Evolutionary conservation across 2,113 vertebrate genomes (phyloP).

Genomic region (Etheostoma spectabile): DNA sequence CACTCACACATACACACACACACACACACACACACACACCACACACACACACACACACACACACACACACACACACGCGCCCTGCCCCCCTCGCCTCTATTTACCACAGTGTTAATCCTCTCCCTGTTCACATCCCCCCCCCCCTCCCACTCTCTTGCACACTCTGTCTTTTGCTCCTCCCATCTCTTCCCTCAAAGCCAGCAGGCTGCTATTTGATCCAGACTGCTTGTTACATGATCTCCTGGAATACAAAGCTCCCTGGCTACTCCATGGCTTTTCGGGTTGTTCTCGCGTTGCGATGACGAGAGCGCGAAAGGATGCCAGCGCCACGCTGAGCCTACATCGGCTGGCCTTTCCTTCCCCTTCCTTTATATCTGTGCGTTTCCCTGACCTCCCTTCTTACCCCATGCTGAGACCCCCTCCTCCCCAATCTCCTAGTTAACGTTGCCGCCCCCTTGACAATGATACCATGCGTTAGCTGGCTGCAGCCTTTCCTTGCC

Average conservation of each 20-base stretch:
- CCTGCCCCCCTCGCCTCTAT: conserved; percentile 57
- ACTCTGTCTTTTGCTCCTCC: conserved; percentile 68
- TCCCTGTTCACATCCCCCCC: conserved; percentile 48
- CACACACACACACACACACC: conserved; percentile 6
- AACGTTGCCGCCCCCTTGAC: conserved; percentile 69
- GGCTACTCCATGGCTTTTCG: conserved; percentile 69
- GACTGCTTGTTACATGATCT: conserved; percentile 86
- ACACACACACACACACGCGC: conserved; percentile 9
- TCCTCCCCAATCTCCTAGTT: conserved; percentile 56
- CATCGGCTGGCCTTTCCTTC: conserved; percentile 56
- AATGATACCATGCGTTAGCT: conserved; percentile 83
- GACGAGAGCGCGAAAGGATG: conserved; percentile 66
- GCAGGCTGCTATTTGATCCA: conserved; percentile 86
- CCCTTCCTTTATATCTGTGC: conserved; percentile 49
- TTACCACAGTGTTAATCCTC: conserved; percentile 77
- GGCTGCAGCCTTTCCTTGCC: conserved; percentile 79
- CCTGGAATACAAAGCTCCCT: conserved; percentile 78
- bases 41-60: conserved; percentile 8
- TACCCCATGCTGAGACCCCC: conserved; percentile 31
- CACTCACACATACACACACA: conserved; percentile 1
- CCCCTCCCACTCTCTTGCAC: conserved; percentile 24
- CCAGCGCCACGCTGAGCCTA: conserved; percentile 75
- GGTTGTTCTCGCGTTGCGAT: conserved; percentile 43
- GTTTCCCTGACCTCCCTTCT: conserved; percentile 35
- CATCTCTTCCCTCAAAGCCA: conserved; percentile 75